Conservation (phyloP, 23 tunicate species). For the Styela plicata region DNA sequence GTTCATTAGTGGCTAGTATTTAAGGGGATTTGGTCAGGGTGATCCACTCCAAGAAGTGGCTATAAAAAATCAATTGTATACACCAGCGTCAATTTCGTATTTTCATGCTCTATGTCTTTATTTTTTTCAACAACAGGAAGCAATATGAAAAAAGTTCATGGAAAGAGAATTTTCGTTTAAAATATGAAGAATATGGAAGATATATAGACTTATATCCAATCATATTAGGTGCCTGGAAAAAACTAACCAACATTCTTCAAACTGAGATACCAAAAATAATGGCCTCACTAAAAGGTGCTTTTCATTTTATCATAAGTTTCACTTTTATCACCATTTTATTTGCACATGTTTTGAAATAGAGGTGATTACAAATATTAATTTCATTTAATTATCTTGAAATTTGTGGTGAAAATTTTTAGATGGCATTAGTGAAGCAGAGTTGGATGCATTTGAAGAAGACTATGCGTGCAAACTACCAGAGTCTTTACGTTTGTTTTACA, state of each 20-base stretch:
- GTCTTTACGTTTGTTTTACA: not conserved
- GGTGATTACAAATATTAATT: too few species aligned
- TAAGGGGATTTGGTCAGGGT: too few species aligned
- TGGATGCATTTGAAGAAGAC: not conserved
- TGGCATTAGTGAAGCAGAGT: not conserved
- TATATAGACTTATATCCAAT: not conserved
- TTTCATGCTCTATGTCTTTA: too few species aligned
- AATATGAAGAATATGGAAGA: not conserved
- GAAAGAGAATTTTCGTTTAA: not conserved
- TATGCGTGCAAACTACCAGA: not conserved
- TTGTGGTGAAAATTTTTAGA: not conserved
- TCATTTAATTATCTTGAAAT: too few species aligned
- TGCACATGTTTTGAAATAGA: too few species aligned
- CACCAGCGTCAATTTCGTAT: too few species aligned
- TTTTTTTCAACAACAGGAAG: too few species aligned
- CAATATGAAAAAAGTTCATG: conserved; percentile 3
- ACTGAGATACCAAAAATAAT: not conserved
- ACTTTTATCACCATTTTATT: not conserved
- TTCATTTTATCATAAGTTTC: not conserved
- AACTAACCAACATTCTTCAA: not conserved
- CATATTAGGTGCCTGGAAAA: conserved; percentile 8
- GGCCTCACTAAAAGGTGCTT: conserved; percentile 4
- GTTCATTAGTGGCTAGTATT: too few species aligned
- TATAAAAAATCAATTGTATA: too few species aligned
- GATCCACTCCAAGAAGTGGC: too few species aligned